Evolutionary conservation across 1,140 invertebrate genomes (phyloP).

Genomic region (Hycleus phaleratus): DNA sequence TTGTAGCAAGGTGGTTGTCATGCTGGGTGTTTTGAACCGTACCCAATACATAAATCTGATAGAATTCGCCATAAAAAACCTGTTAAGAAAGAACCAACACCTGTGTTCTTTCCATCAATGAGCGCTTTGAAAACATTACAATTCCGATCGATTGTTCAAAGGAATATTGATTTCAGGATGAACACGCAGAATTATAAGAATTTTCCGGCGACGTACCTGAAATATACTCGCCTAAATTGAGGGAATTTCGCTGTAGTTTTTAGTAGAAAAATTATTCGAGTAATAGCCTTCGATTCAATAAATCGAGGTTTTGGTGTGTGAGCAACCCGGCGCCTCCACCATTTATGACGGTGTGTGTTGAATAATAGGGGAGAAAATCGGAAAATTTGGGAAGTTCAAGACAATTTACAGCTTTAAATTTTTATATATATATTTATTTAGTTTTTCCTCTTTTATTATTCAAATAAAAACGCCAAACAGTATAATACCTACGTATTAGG

Average conservation of each 20-base stretch:
- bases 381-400: too few relatives aligned
- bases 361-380: too few relatives aligned
- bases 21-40: conserved; percentile 35
- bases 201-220: conserved; percentile 26
- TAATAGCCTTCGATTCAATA: too few relatives aligned
- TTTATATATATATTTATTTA: too few relatives aligned
- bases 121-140: conserved; percentile 27
- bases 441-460: conserved; percentile 33
- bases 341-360: too few relatives aligned
- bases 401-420: too few relatives aligned
- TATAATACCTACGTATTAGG: conserved; percentile 40
- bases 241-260: too few relatives aligned
- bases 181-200: conserved; percentile 26
- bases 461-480: conserved; percentile 43
- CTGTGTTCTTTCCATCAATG: conserved; percentile 26
- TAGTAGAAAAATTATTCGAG: too few relatives aligned
- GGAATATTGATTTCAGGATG: conserved; percentile 26
- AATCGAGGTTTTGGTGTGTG: too few relatives aligned
- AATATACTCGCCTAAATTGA: conserved; percentile 11
- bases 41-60: conserved; percentile 27
- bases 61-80: conserved; percentile 17
- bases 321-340: too few relatives aligned
- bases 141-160: conserved; percentile 24
- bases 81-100: conserved; percentile 11
- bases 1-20: conserved; percentile 34